Evolutionary conservation across 1,140 invertebrate species (phyloP).

Genomic region (Drosophila cardini): DNA sequence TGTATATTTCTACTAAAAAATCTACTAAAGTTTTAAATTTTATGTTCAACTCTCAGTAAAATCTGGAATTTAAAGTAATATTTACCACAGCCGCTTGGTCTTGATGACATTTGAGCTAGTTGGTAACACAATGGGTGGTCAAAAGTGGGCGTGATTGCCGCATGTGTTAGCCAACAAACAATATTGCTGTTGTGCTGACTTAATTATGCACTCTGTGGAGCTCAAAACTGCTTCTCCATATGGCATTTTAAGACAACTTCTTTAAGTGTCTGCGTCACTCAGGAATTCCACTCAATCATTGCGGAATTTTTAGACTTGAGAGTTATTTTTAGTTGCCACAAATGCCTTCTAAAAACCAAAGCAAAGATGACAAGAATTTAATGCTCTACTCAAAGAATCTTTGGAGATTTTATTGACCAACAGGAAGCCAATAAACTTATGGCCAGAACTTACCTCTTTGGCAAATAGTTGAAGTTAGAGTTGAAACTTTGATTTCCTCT

Average conservation of each 20-base stretch:
- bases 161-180: too few species aligned
- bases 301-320: background rate
- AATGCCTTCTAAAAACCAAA: background rate
- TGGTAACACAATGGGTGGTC: too few species aligned
- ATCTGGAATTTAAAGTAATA: too few species aligned
- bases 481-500: background rate
- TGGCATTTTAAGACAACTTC: background rate
- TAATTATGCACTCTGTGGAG: background rate
- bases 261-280: background rate
- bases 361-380: background rate
- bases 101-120: too few species aligned
- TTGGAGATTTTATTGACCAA: background rate
- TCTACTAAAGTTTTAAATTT: too few species aligned
- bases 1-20: too few species aligned
- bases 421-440: background rate
- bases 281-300: background rate
- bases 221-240: background rate
- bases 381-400: slow-evolving; percentile 2
- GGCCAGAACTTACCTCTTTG: slow-evolving; percentile 1
- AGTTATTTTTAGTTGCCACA: background rate
- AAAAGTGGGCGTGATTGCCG: too few species aligned
- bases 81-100: too few species aligned
- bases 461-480: background rate
- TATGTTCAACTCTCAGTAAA: too few species aligned
- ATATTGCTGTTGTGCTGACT: too few species aligned